Evolutionary conservation across 1,140 invertebrate genomes (phyloP), one percentile per base, ranked within the genome.

Genomic region (Parasteatoda tepidariorum): DNA sequence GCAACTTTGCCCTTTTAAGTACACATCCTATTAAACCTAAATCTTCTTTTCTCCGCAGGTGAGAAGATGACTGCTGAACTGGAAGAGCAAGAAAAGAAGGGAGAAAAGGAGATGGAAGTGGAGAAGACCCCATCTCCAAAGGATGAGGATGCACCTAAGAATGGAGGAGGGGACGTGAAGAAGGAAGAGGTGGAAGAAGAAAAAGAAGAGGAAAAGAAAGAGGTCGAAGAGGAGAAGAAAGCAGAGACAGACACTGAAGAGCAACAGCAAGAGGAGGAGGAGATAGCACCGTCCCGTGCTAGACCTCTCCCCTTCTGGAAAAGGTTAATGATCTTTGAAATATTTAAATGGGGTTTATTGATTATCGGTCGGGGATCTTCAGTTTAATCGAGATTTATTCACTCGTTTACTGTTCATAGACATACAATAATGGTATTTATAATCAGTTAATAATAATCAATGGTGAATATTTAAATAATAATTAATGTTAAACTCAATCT

Each of bases 71-170:
- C 81, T n/a, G 81, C 81, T 13, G 81, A 83, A 74, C 30, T 73
- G 7, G 81, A 83, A 67, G 81, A 83, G 41, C 61, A 64, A 18
- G 81, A 83, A 15, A 83, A 83, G 68, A 83, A 83, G 48, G 54
- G 41, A 5, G 81, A 83, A 15, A 74, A 83, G 28, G 70, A 83
- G 38, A 34, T 83, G 2, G 81, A 83, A 62, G 59, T 64, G 61
- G 81, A 83, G 41, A 83, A 83, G 30, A 82, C 41, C 22, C 38
- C 48, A 26, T 74, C 81, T 7, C 68, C 68, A 0, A 62, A 73
- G 18, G 68, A 73, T 0, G 81, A 83, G 55, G 41, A 66, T 18
- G 68, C 81, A 11, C 66, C 78, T 38, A 24, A 82, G 55, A 83
- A 83, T 18, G 81, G 81, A 15, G 57, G 66, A 54, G 61, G 48